Percentiles rank a stretch among this genome's conserved stretches.
phyloP scores from a whole-genome alignment of 2,113 vertebrate species.

The Amazona vittata region DNA sequence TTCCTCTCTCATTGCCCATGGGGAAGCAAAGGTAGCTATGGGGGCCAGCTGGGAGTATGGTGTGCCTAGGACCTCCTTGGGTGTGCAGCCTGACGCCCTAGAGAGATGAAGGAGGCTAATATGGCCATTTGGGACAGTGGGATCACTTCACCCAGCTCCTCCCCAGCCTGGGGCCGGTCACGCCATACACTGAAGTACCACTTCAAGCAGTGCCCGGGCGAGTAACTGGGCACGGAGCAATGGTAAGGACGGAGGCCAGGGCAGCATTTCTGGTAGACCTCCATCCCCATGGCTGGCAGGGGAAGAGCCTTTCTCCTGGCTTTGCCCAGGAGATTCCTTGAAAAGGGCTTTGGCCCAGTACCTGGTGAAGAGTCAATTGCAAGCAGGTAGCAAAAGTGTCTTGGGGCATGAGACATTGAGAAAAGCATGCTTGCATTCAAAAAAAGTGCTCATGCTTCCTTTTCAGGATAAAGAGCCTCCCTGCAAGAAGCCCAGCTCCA shows the following conservation, averaged over 20 bases:
- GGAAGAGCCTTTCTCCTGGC: not conserved
- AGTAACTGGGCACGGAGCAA: not conserved
- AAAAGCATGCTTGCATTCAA: not conserved
- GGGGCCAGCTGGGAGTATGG: not conserved
- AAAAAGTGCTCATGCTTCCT: not conserved
- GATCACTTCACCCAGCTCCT: not conserved
- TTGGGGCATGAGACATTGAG: not conserved
- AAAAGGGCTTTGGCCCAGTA: not conserved
- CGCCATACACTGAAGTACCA: not conserved
- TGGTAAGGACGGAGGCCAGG: not conserved
- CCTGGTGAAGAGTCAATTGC: not conserved
- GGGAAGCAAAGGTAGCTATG: not conserved
- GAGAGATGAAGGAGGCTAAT: not conserved
- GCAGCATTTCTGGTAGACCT: not conserved
- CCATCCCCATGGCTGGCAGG: not conserved
- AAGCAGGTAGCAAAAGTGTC: not conserved
- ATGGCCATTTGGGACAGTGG: rapidly evolving
- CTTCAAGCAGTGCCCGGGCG: not conserved
- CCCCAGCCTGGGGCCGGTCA: not conserved
- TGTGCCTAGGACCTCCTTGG: not conserved
- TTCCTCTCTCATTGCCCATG: not conserved
- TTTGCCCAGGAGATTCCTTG: not conserved
- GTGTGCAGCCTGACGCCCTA: rapidly evolving
- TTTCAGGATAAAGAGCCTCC: not conserved
- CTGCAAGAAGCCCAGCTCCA: not conserved